These are phyloP conservation scores for Apteryx mantelli DNA, from an alignment of 2,113 vertebrate genomes.

Conservation along the genomic window DNA sequence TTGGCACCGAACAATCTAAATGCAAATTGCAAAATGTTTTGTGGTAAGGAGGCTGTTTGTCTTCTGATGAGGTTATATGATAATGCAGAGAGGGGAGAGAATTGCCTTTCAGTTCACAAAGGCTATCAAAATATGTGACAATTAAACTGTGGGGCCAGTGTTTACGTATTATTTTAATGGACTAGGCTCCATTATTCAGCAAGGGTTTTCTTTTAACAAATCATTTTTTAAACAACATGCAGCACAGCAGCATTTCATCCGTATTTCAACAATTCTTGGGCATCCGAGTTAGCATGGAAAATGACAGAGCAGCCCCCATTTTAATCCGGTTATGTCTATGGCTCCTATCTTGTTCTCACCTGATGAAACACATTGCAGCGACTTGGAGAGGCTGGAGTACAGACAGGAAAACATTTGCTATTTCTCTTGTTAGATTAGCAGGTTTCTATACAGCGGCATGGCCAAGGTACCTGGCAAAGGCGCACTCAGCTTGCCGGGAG, in stretches of 20 bases:
- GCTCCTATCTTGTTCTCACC: constrained; percentile 29
- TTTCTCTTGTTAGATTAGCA: constrained; percentile 5
- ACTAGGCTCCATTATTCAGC: background rate
- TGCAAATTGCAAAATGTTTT: constrained; percentile 75
- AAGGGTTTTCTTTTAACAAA: background rate
- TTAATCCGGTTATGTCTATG: constrained; percentile 46
- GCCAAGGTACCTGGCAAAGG: background rate
- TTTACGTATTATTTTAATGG: constrained; percentile 41
- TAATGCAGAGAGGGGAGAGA: constrained; percentile 17
- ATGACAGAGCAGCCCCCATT: constrained; percentile 33
- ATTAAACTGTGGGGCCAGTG: background rate
- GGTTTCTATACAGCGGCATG: background rate
- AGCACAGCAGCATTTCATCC: background rate
- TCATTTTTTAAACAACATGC: constrained; percentile 6
- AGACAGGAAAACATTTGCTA: background rate
- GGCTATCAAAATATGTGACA: constrained; percentile 41
- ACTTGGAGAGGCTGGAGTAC: background rate
- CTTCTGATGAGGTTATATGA: constrained; percentile 65
- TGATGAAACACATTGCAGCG: background rate
- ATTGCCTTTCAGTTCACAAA: constrained; percentile 53
- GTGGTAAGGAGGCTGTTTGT: constrained; percentile 42
- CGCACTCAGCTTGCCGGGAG: background rate
- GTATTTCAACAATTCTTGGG: background rate
- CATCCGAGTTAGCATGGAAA: background rate
- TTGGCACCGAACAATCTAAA: constrained; percentile 75